Conservation (phyloP, 2,797 vertebrate species). For the Helarctos malayanus region DNA sequence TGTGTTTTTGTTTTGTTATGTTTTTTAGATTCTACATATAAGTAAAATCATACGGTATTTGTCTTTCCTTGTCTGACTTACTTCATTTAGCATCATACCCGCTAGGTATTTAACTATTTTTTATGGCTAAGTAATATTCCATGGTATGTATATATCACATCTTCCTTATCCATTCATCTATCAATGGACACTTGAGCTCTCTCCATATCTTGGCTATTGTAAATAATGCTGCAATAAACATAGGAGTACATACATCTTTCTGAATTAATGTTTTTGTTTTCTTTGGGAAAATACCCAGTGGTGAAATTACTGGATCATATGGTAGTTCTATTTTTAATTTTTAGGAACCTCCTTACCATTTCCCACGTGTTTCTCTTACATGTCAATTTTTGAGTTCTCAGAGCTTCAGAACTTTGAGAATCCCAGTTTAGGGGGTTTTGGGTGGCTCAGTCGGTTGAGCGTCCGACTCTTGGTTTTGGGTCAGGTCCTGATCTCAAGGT, state of each 20-base stretch:
- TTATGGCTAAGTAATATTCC: neutral
- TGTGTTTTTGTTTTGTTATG: neutral
- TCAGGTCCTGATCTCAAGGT: neutral
- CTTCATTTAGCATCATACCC: neutral
- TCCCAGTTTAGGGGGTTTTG: neutral
- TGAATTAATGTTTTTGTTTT: neutral
- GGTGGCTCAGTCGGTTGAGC: neutral
- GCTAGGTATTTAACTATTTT: neutral
- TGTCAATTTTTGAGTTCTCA: neutral
- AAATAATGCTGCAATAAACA: neutral
- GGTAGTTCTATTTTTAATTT: neutral
- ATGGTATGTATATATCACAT: neutral
- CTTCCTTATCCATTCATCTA: neutral
- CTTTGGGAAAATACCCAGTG: neutral
- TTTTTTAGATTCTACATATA: neutral
- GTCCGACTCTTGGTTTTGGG: neutral
- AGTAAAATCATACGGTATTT: neutral
- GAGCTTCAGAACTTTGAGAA: neutral
- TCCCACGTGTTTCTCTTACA: neutral
- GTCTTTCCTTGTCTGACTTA: neutral
- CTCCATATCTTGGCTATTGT: neutral
- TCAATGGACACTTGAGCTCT: neutral
- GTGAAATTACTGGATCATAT: neutral
- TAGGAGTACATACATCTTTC: neutral
- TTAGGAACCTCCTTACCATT: neutral